Evolutionary conservation across 2,113 vertebrate species (phyloP).

Genomic region (Suncus etruscus): DNA sequence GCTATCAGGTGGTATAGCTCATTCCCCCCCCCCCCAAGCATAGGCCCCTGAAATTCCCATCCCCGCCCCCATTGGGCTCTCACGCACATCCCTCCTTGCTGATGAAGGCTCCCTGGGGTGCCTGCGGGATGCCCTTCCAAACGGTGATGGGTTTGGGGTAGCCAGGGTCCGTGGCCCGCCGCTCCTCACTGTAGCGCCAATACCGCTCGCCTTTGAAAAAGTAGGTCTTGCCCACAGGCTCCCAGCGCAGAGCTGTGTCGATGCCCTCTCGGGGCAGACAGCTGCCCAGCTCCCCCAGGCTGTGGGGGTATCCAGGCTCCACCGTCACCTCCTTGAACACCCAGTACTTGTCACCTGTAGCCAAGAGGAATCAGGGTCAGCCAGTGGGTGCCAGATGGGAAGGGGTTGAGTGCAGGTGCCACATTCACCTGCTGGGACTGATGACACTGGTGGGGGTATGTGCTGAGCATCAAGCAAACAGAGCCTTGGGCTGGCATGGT

Average conservation of each 20-base stretch:
- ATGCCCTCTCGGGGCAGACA: constrained; percentile 96
- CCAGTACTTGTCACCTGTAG: constrained; percentile 97
- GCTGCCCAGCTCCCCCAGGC: constrained; percentile 94
- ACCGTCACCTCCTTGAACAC: constrained; percentile 97
- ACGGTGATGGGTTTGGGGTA: constrained; percentile 98
- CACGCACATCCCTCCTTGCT: constrained; percentile 98
- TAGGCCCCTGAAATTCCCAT: not conserved
- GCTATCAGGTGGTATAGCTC: not conserved
- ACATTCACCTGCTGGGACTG: not conserved
- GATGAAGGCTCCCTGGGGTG: constrained; percentile 97
- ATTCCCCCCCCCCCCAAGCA: not conserved
- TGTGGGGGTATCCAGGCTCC: constrained; percentile 97
- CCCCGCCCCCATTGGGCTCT: not conserved
- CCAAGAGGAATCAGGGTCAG: constrained; percentile 44
- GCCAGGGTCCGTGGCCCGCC: constrained; percentile 92
- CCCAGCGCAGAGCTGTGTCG: constrained; percentile 97
- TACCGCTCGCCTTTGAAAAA: constrained; percentile 99
- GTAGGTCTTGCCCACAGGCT: constrained; percentile 97
- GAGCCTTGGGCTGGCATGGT: not conserved
- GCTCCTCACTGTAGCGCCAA: constrained; percentile 99
- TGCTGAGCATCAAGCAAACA: not conserved
- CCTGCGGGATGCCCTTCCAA: constrained; percentile 96
- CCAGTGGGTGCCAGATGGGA: not conserved
- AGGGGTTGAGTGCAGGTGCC: not conserved
- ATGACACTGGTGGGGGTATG: not conserved